These are phyloP conservation scores for Oligia fasciuncula DNA, from an alignment of 2,888 invertebrate species.

Conservation along the genomic window DNA sequence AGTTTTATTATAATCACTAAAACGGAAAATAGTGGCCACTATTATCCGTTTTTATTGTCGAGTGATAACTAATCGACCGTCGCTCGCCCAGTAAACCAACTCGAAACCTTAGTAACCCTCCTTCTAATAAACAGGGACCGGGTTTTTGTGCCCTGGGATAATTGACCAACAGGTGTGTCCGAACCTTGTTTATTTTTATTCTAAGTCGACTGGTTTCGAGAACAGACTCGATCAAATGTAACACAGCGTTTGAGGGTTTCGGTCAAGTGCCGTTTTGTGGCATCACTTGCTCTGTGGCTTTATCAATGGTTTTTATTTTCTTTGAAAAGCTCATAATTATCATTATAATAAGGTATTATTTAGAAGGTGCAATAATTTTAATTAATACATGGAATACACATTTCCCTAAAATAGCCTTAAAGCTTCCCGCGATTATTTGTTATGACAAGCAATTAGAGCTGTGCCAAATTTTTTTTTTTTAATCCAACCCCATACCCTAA, in stretches of 20 bases:
- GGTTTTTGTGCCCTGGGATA: constrained; percentile 76
- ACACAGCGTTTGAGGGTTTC: constrained; percentile 18
- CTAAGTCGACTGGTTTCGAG: constrained; percentile 65
- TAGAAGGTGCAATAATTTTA: no score
- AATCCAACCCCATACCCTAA: background rate
- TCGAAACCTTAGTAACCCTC: constrained; percentile 51
- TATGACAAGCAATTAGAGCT: background rate
- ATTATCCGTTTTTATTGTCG: background rate
- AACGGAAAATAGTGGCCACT: no score
- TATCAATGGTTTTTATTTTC: background rate
- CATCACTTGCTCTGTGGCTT: constrained; percentile 2
- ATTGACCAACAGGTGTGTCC: constrained; percentile 80
- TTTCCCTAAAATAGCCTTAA: no score
- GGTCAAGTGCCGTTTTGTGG: constrained; percentile 19
- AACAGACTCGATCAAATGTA: constrained; percentile 35
- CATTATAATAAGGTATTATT: no score
- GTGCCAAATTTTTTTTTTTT: background rate
- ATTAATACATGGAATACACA: no score
- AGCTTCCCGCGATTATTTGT: background rate
- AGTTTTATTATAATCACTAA: no score
- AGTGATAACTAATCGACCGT: constrained; percentile 50
- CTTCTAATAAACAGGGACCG: constrained; percentile 64
- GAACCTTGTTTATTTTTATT: constrained; percentile 77
- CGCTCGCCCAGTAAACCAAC: constrained; percentile 11
- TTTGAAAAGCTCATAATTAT: background rate